Percentiles rank a stretch among this genome's conserved stretches.
These are phyloP conservation scores for Limnodromus scolopaceus DNA, from an alignment of 2,797 vertebrate species.

Conservation along the genomic window DNA sequence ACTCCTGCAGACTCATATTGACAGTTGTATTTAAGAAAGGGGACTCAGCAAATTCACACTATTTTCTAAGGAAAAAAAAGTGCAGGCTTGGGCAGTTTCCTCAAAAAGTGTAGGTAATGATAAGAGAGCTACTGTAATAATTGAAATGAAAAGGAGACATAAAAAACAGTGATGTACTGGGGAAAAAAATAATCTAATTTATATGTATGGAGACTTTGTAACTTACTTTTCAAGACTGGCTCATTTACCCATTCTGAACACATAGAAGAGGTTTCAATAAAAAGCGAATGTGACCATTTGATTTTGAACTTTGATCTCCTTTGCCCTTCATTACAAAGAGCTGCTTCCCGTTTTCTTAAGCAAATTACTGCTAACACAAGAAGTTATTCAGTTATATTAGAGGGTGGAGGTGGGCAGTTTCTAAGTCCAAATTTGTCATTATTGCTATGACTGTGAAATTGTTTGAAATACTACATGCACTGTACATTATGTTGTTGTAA, in stretches of 20 bases:
- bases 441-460: background rate
- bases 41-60: background rate
- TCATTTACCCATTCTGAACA: background rate
- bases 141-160: background rate
- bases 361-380: background rate
- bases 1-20: background rate
- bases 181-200: background rate
- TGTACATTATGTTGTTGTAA: conserved; percentile 2
- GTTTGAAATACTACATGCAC: background rate
- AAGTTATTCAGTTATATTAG: background rate
- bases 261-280: background rate
- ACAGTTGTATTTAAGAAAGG: background rate
- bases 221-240: background rate
- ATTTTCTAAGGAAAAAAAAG: background rate
- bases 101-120: background rate
- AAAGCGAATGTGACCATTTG: background rate
- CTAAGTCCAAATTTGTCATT: background rate
- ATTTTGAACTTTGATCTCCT: background rate
- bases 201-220: background rate
- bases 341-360: background rate
- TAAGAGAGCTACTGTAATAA: background rate
- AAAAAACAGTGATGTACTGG: background rate
- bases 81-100: background rate
- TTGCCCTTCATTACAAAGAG: background rate
- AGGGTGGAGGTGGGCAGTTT: background rate